Conservation (phyloP, 2,888 invertebrate species). For the Opisthograptis luteolata region DNA sequence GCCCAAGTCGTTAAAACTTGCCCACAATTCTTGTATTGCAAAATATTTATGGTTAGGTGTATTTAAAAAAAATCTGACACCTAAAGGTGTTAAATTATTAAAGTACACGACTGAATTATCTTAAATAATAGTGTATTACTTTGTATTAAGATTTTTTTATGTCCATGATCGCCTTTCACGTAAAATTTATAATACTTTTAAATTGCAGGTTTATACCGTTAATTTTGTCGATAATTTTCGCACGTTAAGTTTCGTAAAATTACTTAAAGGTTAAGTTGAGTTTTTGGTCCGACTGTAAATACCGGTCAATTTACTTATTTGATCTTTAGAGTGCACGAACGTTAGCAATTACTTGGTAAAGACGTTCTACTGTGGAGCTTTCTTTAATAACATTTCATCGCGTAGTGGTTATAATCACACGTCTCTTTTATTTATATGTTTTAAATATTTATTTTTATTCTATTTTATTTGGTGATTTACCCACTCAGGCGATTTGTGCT, state of each 20-base stretch:
- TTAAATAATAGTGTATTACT: slow-evolving; percentile 21
- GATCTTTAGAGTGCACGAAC: not conserved
- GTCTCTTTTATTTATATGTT: too few species aligned
- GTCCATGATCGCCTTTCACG: slow-evolving; percentile 38
- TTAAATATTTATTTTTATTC: too few species aligned
- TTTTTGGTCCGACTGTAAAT: not conserved
- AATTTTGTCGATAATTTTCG: slow-evolving; percentile 34
- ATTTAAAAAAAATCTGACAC: slow-evolving; percentile 37
- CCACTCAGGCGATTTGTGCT: too few species aligned
- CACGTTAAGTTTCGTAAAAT: slow-evolving; percentile 10
- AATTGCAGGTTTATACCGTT: slow-evolving; percentile 36
- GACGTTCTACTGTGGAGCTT: too few species aligned
- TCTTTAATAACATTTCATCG: too few species aligned
- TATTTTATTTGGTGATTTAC: too few species aligned
- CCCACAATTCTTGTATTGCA: slow-evolving; percentile 37
- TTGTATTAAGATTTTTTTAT: slow-evolving; percentile 22
- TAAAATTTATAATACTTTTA: slow-evolving; percentile 38
- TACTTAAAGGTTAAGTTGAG: slow-evolving; percentile 14
- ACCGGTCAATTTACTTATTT: slow-evolving; percentile 1
- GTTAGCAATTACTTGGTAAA: not conserved
- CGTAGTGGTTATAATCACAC: too few species aligned
- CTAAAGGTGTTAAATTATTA: slow-evolving; percentile 42
- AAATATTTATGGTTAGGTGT: slow-evolving; percentile 43
- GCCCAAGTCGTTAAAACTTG: too few species aligned
- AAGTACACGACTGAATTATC: slow-evolving; percentile 18